Evolutionary conservation across 2,113 vertebrate genomes (phyloP), one percentile per base, ranked within the genome.

Genomic region (Sylvietta virens): DNA sequence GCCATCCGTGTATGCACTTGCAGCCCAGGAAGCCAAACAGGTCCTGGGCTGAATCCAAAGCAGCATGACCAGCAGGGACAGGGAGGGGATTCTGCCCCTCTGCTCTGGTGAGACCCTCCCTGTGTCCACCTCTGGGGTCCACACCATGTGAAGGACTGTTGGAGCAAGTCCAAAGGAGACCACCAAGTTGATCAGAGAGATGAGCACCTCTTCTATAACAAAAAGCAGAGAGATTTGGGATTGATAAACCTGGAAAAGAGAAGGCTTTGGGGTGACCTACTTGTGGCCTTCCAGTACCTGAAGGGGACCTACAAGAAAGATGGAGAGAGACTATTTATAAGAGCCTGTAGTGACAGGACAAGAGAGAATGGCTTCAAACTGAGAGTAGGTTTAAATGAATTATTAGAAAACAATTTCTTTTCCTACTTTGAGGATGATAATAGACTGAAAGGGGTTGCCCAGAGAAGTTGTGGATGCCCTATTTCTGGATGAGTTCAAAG

Each of bases 1-100:
- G 30, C 31, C 44, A 57, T 10, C 61, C 53, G 20, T 24, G 27
- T 22, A 17, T 31, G 14, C 21, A 57, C 27, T 64, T 15, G 9
- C 11, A 50, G 31, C 42, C 35, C 50, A 57, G 37, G 30, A 33
- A 72, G 31, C 9, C 37, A 50, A 27, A 37, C 2, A 1, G 5
- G 12, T 33, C 30, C 48, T 42, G 35, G 66, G 27, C 37, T 72
- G 42, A 35, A 65, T 44, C 35, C 15, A 44, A 54, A 62, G 20
- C n/a, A 54, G 24, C 1, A 0, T 6, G 30, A 7, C 11, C n/a
- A 40, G 47, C 56, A 39, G 15, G 30, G 7, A 0, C 0, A 42
- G 26, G 7, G 20, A 54, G 9, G 13, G 3, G 2, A 47, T 62
- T 87, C 73, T 62, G 16, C 16, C 16, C 4, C 13, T 62, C n/a